phyloP scores from a whole-genome alignment of 2,113 vertebrate species.

The Sterrhoptilus dennistouni region DNA sequence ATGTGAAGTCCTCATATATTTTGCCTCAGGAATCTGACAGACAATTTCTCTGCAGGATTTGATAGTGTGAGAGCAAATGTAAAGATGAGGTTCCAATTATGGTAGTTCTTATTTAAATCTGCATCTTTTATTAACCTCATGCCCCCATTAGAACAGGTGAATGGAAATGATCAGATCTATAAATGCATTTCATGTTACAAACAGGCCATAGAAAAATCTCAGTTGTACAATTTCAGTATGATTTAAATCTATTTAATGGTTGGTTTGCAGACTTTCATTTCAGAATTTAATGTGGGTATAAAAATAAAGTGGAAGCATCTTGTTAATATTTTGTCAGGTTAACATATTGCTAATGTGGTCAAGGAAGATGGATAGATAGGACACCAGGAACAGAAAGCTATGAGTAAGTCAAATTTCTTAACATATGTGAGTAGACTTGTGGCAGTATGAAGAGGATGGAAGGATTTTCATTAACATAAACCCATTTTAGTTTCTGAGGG shows the following conservation, averaged over 20 bases:
- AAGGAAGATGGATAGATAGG: background rate
- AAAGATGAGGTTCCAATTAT: background rate
- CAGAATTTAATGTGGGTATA: background rate
- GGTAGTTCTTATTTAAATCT: background rate
- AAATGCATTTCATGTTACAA: background rate
- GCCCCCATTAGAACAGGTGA: background rate
- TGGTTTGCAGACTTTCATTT: background rate
- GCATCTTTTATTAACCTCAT: background rate
- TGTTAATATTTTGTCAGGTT: background rate
- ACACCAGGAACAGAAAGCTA: background rate
- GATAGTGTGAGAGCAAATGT: background rate
- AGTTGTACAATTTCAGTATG: background rate
- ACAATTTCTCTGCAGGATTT: background rate
- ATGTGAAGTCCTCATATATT: background rate
- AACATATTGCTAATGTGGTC: background rate
- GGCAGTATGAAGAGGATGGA: background rate
- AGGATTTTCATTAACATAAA: constrained; percentile 49
- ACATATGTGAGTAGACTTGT: background rate
- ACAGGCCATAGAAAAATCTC: background rate
- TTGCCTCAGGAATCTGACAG: background rate
- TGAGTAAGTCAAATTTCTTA: background rate
- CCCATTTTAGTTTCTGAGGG: constrained; percentile 18
- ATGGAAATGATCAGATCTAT: background rate
- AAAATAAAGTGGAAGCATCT: background rate
- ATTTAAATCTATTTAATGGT: background rate